These are phyloP conservation scores for Columba livia DNA, from an alignment of 2,113 vertebrate species.

Conservation along the genomic window DNA sequence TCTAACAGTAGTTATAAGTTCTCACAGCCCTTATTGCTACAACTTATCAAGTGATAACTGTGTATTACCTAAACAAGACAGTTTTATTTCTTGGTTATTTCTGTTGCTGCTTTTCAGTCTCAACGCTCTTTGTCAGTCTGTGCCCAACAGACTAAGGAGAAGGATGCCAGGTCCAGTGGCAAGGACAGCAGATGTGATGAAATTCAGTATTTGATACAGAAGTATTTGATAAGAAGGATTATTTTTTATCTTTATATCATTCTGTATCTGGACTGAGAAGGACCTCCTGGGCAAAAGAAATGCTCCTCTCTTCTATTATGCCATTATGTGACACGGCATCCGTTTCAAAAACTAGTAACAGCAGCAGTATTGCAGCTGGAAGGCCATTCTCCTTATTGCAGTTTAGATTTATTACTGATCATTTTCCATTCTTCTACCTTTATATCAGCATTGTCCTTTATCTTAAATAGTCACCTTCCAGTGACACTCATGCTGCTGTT, in stretches of 20 bases:
- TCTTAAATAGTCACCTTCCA: not conserved
- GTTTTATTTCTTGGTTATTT: not conserved
- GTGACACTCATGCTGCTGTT: not conserved
- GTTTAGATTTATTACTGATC: not conserved
- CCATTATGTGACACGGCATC: not conserved
- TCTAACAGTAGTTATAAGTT: fast-evolving
- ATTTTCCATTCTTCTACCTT: not conserved
- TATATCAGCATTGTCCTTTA: not conserved
- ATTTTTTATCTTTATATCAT: not conserved
- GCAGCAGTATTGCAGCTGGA: not conserved
- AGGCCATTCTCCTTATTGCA: not conserved
- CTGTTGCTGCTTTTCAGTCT: not conserved
- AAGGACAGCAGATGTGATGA: not conserved
- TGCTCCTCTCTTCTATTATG: not conserved
- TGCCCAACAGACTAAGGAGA: not conserved
- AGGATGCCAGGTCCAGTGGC: not conserved
- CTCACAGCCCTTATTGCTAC: not conserved
- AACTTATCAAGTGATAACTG: fast-evolving
- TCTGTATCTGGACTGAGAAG: not conserved
- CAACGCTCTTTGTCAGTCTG: not conserved
- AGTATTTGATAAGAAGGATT: not conserved
- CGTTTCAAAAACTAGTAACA: not conserved
- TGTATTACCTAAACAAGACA: not conserved
- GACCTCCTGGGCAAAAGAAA: not conserved
- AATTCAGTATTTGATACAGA: not conserved